Evolutionary conservation across 2,797 vertebrate genomes (phyloP).

Genomic region (Erithacus rubecula): DNA sequence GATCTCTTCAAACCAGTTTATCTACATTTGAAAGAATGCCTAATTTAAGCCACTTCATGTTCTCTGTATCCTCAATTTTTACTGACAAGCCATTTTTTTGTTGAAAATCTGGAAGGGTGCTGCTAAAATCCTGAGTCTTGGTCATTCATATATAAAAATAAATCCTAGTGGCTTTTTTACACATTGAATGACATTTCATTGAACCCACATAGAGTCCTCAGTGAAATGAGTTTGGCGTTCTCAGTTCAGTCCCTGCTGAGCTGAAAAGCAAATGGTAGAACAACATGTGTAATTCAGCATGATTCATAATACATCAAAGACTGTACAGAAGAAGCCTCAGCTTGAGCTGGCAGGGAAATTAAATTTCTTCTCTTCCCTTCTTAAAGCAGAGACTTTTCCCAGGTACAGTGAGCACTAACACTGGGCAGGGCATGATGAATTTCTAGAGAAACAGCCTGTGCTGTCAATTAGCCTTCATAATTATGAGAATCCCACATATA

Average conservation of each 20-base stretch:
- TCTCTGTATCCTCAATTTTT: background rate
- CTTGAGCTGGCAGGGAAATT: conserved; percentile 9
- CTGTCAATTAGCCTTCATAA: conserved; percentile 15
- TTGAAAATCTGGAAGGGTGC: background rate
- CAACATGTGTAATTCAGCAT: conserved; percentile 12
- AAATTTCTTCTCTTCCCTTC: background rate
- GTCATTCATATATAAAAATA: background rate
- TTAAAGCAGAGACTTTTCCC: background rate
- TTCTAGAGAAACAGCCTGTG: background rate
- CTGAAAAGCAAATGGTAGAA: conserved; percentile 35
- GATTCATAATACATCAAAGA: conserved; percentile 48
- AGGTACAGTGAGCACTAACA: background rate
- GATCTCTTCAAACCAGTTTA: background rate
- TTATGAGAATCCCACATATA: background rate
- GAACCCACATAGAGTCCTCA: background rate
- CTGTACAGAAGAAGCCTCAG: background rate
- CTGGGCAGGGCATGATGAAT: background rate
- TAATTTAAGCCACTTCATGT: background rate
- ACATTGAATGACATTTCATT: background rate
- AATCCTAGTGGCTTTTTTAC: background rate
- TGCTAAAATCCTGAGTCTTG: background rate
- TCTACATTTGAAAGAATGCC: background rate
- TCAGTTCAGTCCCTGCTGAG: background rate
- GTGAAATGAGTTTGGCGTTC: background rate
- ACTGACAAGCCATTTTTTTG: background rate